Percentiles rank a stretch among this genome's conserved stretches.
Conservation (phyloP, 2,888 invertebrate genomes). For the Metallyticus violacea region DNA sequence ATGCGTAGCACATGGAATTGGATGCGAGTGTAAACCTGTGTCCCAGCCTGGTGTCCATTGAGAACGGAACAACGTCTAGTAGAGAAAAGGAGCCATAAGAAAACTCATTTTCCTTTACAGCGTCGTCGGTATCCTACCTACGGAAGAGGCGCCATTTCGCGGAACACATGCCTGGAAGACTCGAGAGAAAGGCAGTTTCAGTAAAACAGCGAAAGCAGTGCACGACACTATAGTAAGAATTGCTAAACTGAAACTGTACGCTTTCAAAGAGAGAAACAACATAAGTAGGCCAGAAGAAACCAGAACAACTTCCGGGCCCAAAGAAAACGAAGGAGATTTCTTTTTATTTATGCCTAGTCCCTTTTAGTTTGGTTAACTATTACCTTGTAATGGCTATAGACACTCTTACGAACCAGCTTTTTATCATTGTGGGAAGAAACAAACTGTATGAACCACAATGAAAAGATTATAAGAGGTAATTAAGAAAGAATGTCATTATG, state of each 20-base stretch:
- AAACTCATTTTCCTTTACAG: not conserved
- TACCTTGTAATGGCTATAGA: no score
- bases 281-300: not conserved
- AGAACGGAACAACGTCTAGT: not conserved
- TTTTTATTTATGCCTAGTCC: no score
- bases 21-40: no score
- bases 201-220: no score
- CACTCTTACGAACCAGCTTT: no score
- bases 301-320: not conserved
- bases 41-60: not conserved
- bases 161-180: not conserved
- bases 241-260: not conserved
- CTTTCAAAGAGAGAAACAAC: no score
- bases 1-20: not conserved
- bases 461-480: no score
- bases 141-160: not conserved
- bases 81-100: not conserved
- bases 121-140: not conserved
- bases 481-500: no score
- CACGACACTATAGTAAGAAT: not conserved
- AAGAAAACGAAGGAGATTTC: no score
- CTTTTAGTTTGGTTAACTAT: no score
- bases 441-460: no score
- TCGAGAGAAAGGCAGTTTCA: not conserved
- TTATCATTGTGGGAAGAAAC: no score